These are phyloP conservation scores for Pemphredon lugubris DNA, from an alignment of 2,888 invertebrate species.

Conservation along the genomic window DNA sequence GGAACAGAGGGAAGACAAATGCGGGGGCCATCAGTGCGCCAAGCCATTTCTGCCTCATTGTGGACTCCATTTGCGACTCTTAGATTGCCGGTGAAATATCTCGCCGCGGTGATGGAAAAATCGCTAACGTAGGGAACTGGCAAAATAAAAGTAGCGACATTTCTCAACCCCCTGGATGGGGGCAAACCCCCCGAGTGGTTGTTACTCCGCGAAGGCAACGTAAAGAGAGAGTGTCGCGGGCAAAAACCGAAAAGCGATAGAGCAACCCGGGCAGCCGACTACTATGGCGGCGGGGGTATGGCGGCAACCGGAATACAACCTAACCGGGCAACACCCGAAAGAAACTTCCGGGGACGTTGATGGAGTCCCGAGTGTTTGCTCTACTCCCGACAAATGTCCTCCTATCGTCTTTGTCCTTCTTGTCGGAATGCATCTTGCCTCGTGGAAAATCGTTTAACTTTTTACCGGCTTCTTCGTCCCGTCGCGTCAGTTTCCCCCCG, in stretches of 20 bases:
- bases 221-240: slow-evolving; percentile 40
- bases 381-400: slow-evolving; percentile 74
- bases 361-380: slow-evolving; percentile 73
- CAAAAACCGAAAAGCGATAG: slow-evolving; percentile 78
- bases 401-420: slow-evolving; percentile 62
- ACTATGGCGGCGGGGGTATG: too few relatives aligned
- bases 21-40: slow-evolving; percentile 75
- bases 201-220: slow-evolving; percentile 26
- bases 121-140: slow-evolving; percentile 78
- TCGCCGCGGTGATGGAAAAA: slow-evolving; percentile 79
- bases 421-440: slow-evolving; percentile 25
- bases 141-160: slow-evolving; percentile 80
- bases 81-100: slow-evolving; percentile 80
- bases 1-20: slow-evolving; percentile 77
- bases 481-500: background rate
- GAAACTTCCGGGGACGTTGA: slow-evolving; percentile 77
- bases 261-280: slow-evolving; percentile 62
- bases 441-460: slow-evolving; percentile 34
- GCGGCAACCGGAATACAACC: slow-evolving; percentile 55
- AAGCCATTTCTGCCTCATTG: slow-evolving; percentile 80
- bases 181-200: slow-evolving; percentile 44
- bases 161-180: slow-evolving; percentile 74
- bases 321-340: slow-evolving; percentile 69
- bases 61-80: slow-evolving; percentile 81
- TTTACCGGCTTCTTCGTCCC: slow-evolving; percentile 16